phyloP scores from a whole-genome alignment of 2,888 invertebrate genomes.

The Isotomurus palustris region DNA sequence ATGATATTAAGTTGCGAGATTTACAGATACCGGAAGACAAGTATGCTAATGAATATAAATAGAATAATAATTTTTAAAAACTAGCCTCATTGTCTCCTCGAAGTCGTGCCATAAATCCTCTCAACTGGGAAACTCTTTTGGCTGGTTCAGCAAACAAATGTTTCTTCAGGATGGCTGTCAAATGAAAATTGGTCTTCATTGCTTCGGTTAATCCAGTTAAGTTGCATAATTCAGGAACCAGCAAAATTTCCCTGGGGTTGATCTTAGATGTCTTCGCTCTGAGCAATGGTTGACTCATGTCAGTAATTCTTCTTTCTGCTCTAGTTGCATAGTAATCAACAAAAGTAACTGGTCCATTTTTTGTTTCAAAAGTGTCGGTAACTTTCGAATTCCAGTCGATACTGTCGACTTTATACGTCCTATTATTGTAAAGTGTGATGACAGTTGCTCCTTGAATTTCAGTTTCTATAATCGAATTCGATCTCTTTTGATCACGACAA shows the following conservation, averaged over 20 bases:
- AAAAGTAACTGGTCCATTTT: slow-evolving; percentile 5
- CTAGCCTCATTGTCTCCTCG: neutral
- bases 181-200: slow-evolving; percentile 54
- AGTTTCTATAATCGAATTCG: neutral
- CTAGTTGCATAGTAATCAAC: slow-evolving; percentile 51
- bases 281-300: slow-evolving; percentile 69
- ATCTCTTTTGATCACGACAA: neutral
- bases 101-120: neutral
- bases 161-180: slow-evolving; percentile 77
- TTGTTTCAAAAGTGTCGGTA: neutral
- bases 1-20: too few relatives aligned
- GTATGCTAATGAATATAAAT: neutral
- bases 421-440: slow-evolving; percentile 31
- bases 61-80: neutral
- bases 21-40: too few relatives aligned
- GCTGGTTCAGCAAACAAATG: slow-evolving; percentile 76
- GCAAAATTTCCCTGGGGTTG: slow-evolving; percentile 59
- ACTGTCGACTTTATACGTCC: slow-evolving; percentile 11
- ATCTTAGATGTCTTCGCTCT: slow-evolving; percentile 60
- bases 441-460: slow-evolving; percentile 14
- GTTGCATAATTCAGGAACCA: slow-evolving; percentile 79
- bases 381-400: slow-evolving; percentile 12
- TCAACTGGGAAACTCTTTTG: slow-evolving; percentile 54
- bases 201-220: slow-evolving; percentile 69
- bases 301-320: slow-evolving; percentile 63